Conservation (phyloP, 2,797 vertebrate species). For the Neosilurus hyrtlii region DNA sequence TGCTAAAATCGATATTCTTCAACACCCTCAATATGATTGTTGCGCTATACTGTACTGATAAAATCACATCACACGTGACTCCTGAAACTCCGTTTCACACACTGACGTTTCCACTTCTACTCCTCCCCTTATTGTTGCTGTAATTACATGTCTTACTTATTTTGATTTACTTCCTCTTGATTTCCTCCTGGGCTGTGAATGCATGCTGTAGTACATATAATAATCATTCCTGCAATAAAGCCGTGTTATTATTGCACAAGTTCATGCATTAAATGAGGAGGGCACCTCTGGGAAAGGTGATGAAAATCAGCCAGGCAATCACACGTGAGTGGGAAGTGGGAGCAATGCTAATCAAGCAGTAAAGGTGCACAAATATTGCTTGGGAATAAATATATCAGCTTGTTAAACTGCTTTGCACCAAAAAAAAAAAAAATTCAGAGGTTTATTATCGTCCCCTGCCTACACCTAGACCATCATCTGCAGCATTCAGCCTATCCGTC, state of each 20-base stretch:
- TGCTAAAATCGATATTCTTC: no score
- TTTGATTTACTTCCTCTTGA: slow-evolving; percentile 24
- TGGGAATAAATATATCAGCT: background rate
- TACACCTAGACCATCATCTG: background rate
- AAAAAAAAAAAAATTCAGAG: background rate
- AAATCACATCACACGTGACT: no score
- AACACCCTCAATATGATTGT: background rate
- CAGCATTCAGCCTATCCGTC: no score
- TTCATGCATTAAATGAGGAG: slow-evolving; percentile 58
- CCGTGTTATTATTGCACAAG: slow-evolving; percentile 53
- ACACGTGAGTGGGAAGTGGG: slow-evolving; percentile 53
- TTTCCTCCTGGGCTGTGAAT: slow-evolving; percentile 7
- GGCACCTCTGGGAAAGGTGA: slow-evolving; percentile 49
- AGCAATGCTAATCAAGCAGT: slow-evolving; percentile 57
- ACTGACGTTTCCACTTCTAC: background rate
- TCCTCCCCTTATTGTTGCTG: background rate
- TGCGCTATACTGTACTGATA: no score
- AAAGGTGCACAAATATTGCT: slow-evolving; percentile 50
- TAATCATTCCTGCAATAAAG: slow-evolving; percentile 54
- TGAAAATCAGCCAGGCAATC: slow-evolving; percentile 60
- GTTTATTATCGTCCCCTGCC: background rate
- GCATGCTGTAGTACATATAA: slow-evolving; percentile 23
- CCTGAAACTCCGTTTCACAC: background rate
- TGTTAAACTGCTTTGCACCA: background rate
- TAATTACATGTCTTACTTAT: slow-evolving; percentile 24